phyloP scores from a whole-genome alignment of 2,888 invertebrate genomes.

The Leucoma salicis region DNA sequence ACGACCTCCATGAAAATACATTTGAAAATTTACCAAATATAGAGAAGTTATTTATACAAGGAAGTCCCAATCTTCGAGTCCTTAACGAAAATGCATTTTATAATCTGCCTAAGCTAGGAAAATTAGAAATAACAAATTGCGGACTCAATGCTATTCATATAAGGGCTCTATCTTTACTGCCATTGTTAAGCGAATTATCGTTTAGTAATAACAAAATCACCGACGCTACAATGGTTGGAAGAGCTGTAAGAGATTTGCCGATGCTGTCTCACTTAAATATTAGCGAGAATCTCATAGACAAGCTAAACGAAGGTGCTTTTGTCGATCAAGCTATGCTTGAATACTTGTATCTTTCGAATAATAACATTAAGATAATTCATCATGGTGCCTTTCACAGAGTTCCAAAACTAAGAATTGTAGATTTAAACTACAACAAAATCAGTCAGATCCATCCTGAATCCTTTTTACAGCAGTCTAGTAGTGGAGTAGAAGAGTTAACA shows the following conservation, averaged over 20 bases:
- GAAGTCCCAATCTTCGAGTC: conserved; percentile 84
- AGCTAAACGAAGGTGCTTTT: conserved; percentile 89
- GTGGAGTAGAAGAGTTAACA: conserved; percentile 89
- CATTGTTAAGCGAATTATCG: conserved; percentile 86
- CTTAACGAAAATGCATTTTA: conserved; percentile 89
- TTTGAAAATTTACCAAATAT: conserved; percentile 87
- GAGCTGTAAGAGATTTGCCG: conserved; percentile 89
- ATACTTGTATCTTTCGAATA: conserved; percentile 86
- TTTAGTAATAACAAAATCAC: conserved; percentile 87
- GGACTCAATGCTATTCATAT: conserved; percentile 90
- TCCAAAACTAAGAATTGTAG: conserved; percentile 86
- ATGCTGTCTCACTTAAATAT: conserved; percentile 86
- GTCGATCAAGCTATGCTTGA: conserved; percentile 88
- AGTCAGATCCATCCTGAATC: conserved; percentile 91
- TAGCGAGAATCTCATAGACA: conserved; percentile 87
- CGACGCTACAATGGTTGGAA: conserved; percentile 91
- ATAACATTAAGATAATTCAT: conserved; percentile 88
- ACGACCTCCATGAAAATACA: conserved; percentile 85
- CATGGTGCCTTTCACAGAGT: conserved; percentile 92
- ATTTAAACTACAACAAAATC: conserved; percentile 89
- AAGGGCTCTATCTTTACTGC: conserved; percentile 87
- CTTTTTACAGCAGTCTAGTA: conserved; percentile 88
- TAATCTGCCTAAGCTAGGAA: conserved; percentile 85
- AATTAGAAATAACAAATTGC: conserved; percentile 89
- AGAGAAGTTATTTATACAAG: conserved; percentile 88